Base-by-base conservation (phyloP, 2,113 vertebrate genomes). In the Callaeas wilsoni region DNA sequence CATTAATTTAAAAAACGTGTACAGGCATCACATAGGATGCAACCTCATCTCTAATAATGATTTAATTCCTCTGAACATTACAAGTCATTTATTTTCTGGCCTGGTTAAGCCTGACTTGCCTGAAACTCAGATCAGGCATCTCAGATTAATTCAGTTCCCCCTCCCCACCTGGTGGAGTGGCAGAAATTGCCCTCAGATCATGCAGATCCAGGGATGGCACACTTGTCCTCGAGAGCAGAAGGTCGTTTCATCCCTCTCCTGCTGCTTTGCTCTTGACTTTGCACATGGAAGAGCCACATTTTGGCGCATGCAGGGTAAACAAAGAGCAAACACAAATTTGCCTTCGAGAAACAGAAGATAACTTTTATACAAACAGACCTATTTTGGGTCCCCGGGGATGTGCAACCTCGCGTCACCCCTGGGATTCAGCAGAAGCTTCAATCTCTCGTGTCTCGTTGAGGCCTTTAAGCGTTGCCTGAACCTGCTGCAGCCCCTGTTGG, bases 281-380 rank as follows among this genome's bases (percentile, higher is more conserved):
- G 23, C 41, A 50, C 32, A 2, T 0, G 0, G 4, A 39, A 37
- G 16, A 76, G 19, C 19, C 39, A 26, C 3, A 0, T 22, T 19
- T 16, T 29, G 47, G 23, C 16, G 8, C 2, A 3, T n/a, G 30
- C 50, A 12, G 19, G 30, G 50, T 30, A 75, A 57, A 70, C 13
- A 70, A 63, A 55, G 0, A 0, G 10, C 70, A 71, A 18, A 22
- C 17, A 55, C n/a, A 75, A 22, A 49, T n/a, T 10, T 33, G 9
- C 16, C 56, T 35, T 62, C 1, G 16, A 71, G 84, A 53, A 85
- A 49, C 1, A 0, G 29, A 74, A 59, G n/a, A 9, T 6, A 53
- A 10, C 9, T 68, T 57, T 37, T 13, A 52, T 39, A 44, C 20
- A 32, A 57, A 25, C 39, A 67, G 21, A 46, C 13, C 25, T 7